phyloP scores from a whole-genome alignment of 2,888 invertebrate species.

The Chirona hameri region DNA sequence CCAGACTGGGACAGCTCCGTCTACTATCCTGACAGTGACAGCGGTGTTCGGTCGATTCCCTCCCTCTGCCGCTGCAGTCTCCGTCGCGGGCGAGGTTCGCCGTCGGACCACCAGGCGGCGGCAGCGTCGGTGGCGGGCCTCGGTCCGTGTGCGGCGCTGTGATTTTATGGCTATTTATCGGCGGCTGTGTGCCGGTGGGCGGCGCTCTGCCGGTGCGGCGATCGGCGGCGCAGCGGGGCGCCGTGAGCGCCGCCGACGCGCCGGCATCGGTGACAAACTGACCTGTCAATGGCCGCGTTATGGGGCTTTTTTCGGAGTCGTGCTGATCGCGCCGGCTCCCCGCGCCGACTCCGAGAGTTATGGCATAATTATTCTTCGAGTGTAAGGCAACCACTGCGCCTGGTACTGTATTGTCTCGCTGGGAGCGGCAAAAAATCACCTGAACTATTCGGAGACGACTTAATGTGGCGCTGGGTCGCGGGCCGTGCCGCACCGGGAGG shows the following conservation, averaged over 20 bases:
- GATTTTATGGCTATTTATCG: conserved; percentile 8
- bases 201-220: neutral
- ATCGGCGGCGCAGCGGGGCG: neutral
- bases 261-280: neutral
- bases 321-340: conserved; percentile 5
- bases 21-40: too few species aligned
- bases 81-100: too few species aligned
- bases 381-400: conserved; percentile 6
- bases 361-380: conserved; percentile 12
- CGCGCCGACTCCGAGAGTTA: conserved; percentile 1
- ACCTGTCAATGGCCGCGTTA: conserved; percentile 10
- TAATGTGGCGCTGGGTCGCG: neutral
- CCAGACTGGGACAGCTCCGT: too few species aligned
- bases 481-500: neutral
- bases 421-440: conserved; percentile 22
- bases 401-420: conserved; percentile 5
- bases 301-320: neutral
- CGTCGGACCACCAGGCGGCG: neutral
- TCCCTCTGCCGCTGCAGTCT: too few species aligned
- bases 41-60: too few species aligned
- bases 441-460: neutral
- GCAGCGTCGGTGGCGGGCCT: neutral
- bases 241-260: neutral
- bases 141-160: neutral
- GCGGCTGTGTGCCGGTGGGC: neutral